These are phyloP conservation scores for Stramonita haemastoma DNA, from an alignment of 2,888 invertebrate species.

Conservation along the genomic window DNA sequence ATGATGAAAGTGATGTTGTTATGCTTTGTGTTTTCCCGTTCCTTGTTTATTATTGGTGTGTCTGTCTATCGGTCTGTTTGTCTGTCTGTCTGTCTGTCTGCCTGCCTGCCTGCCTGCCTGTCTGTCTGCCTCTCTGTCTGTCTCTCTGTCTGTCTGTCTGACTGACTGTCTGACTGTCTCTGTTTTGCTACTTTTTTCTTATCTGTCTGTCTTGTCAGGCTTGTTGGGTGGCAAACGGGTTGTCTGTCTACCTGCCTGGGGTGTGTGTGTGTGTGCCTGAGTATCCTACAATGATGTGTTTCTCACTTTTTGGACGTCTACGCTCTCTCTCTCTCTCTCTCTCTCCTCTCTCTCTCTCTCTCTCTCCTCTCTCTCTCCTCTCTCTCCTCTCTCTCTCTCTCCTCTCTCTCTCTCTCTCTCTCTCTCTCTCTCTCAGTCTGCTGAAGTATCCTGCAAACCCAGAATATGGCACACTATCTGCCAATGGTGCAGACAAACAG, in stretches of 20 bases:
- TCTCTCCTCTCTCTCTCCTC: neutral
- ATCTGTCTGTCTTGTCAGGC: too few relatives aligned
- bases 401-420: neutral
- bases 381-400: neutral
- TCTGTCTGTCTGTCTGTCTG: neutral
- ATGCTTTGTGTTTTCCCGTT: neutral
- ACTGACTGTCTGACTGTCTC: neutral
- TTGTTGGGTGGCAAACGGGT: too few relatives aligned
- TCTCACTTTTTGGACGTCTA: too few relatives aligned
- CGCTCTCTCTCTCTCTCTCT: neutral
- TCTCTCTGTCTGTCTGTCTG: neutral
- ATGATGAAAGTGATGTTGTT: too few relatives aligned
- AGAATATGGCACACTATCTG: too few relatives aligned
- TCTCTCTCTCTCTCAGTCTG: neutral
- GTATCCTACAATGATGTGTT: too few relatives aligned
- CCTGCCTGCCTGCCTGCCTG: neutral
- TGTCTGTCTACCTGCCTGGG: neutral
- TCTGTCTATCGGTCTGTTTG: neutral
- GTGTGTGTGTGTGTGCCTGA: neutral
- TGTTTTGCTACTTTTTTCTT: neutral
- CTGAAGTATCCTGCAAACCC: neutral
- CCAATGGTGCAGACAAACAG: too few relatives aligned
- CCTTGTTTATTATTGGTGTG: too few relatives aligned
- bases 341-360: neutral
- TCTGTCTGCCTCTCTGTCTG: neutral